Conservation (phyloP, 2,113 vertebrate species). For the Uria aalge region DNA sequence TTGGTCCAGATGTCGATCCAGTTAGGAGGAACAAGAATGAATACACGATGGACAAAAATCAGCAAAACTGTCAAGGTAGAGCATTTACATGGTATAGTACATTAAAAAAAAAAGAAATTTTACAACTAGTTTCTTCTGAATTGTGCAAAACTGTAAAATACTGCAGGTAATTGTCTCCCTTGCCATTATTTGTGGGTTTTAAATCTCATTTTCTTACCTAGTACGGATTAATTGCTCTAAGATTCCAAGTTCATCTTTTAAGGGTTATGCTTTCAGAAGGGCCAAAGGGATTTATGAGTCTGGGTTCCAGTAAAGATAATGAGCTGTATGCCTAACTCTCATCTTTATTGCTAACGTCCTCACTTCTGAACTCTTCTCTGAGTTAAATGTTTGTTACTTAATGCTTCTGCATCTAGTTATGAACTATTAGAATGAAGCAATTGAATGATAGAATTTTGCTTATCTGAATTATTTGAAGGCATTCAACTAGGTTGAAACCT, state of each 20-base stretch:
- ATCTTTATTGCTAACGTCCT: neutral
- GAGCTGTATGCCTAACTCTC: neutral
- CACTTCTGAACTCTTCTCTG: neutral
- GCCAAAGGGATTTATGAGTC: constrained; percentile 5
- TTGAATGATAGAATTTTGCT: constrained; percentile 1
- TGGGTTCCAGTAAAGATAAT: constrained; percentile 47
- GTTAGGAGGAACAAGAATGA: constrained; percentile 77
- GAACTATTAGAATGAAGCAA: constrained; percentile 15
- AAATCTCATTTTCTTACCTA: neutral
- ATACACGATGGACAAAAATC: constrained; percentile 67
- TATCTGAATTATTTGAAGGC: constrained; percentile 38
- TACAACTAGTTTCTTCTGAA: neutral
- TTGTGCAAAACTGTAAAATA: neutral
- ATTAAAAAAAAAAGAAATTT: neutral
- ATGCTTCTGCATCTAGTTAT: neutral
- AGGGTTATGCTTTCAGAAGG: neutral
- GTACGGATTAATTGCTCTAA: neutral
- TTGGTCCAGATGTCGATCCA: constrained; percentile 67
- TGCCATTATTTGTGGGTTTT: neutral
- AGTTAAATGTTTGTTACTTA: neutral
- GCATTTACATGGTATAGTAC: constrained; percentile 14
- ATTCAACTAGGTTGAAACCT: constrained; percentile 28
- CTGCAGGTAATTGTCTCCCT: neutral
- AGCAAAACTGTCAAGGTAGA: constrained; percentile 79
- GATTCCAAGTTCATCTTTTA: neutral